phyloP scores from a whole-genome alignment of 2,113 vertebrate species.

The Xiphophorus maculatus region DNA sequence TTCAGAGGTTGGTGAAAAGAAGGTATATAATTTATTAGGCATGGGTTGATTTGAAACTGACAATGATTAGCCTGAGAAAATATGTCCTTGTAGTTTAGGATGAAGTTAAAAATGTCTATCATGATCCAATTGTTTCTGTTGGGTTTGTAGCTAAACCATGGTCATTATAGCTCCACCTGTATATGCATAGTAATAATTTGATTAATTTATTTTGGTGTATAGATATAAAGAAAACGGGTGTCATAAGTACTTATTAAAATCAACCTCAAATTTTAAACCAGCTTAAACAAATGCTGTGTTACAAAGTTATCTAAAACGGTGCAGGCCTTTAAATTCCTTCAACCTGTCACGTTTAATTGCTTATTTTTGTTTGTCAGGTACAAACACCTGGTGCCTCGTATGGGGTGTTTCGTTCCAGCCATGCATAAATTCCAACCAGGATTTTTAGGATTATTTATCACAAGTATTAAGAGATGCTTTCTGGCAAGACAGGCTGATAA shows the following conservation, averaged over 20 bases:
- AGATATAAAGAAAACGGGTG: neutral
- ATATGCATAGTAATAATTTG: neutral
- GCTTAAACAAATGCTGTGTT: neutral
- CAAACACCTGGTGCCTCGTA: neutral
- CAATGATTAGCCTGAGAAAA: too few relatives aligned
- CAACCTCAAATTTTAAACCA: neutral
- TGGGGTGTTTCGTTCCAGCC: neutral
- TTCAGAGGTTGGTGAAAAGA: conserved; percentile 12
- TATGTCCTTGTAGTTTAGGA: too few relatives aligned
- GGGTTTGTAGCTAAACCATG: neutral
- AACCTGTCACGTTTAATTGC: neutral
- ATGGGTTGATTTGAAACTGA: neutral
- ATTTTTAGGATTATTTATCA: too few relatives aligned
- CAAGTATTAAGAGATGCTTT: too few relatives aligned
- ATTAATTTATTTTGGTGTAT: neutral
- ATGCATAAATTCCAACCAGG: neutral
- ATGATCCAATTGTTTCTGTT: neutral
- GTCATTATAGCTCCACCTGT: neutral
- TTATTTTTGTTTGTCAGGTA: neutral
- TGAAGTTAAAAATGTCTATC: neutral
- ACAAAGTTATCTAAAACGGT: neutral
- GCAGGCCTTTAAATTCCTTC: neutral
- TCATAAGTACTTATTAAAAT: neutral
- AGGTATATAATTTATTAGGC: neutral
- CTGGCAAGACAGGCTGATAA: neutral